phyloP scores from a whole-genome alignment of 2,797 vertebrate genomes.

The Sebastiscus albofasciatus region DNA sequence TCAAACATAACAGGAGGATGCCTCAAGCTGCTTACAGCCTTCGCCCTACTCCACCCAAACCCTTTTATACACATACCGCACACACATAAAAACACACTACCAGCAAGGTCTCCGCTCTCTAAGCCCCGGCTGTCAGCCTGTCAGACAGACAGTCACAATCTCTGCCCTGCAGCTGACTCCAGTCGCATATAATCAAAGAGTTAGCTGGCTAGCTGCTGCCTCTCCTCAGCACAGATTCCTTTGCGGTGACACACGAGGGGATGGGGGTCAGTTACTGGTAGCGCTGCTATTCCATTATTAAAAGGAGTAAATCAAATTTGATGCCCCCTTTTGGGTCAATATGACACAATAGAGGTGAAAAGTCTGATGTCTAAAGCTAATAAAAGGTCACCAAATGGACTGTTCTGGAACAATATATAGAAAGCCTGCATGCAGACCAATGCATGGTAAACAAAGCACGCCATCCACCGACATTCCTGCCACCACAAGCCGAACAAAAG shows the following conservation, averaged over 20 bases:
- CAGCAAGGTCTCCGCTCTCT: slow-evolving; percentile 54
- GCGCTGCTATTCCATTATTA: slow-evolving; percentile 6
- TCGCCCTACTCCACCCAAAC: slow-evolving; percentile 50
- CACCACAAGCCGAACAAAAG: slow-evolving; percentile 50
- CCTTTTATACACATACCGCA: slow-evolving; percentile 43
- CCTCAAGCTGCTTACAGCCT: slow-evolving; percentile 32
- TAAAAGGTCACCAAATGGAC: slow-evolving; percentile 53
- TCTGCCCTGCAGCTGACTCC: slow-evolving; percentile 79
- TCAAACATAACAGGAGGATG: slow-evolving; percentile 59
- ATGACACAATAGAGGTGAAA: slow-evolving; percentile 18
- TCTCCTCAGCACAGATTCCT: slow-evolving; percentile 58
- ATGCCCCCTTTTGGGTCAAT: slow-evolving; percentile 4
- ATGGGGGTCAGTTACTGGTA: slow-evolving; percentile 22
- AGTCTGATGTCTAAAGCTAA: slow-evolving; percentile 8
- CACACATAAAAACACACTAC: slow-evolving; percentile 27
- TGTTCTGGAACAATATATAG: slow-evolving; percentile 21
- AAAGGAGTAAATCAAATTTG: slow-evolving; percentile 14
- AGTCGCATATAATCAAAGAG: slow-evolving; percentile 60
- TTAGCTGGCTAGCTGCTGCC: slow-evolving; percentile 56
- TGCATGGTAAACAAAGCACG: slow-evolving; percentile 48
- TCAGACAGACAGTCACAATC: slow-evolving; percentile 66
- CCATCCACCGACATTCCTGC: slow-evolving; percentile 53
- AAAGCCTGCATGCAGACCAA: not conserved
- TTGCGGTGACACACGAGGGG: slow-evolving; percentile 59
- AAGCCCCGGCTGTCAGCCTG: slow-evolving; percentile 68